Percentiles rank a stretch among this genome's conserved stretches.
Conservation (phyloP, 1,140 invertebrate genomes). For the Oncopeltus fasciatus region DNA sequence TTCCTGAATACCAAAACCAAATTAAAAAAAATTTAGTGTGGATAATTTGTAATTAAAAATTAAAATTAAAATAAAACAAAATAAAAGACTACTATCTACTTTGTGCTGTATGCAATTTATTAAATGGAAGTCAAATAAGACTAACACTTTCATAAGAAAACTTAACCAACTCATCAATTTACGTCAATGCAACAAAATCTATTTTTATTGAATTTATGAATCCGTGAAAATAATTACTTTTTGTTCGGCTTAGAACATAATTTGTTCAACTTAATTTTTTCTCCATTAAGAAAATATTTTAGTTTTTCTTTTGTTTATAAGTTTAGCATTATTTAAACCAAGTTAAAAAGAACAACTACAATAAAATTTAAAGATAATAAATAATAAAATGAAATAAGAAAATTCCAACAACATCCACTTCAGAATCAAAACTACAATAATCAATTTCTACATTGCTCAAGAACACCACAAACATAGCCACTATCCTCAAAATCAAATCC, state of each 20-base stretch:
- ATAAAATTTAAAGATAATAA: not conserved
- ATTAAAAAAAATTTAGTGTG: no score
- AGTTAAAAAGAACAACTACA: not conserved
- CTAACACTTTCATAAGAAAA: constrained; percentile 1
- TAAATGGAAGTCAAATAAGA: not conserved
- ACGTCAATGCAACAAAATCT: constrained; percentile 7
- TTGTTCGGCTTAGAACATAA: no score
- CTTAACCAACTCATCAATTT: not conserved
- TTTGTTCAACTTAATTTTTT: not conserved
- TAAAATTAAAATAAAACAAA: no score
- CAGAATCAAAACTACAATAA: not conserved
- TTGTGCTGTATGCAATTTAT: constrained; percentile 6
- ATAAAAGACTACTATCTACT: not conserved
- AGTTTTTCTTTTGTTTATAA: not conserved
- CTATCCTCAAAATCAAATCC: constrained; percentile 8
- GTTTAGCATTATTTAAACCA: not conserved
- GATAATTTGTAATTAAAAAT: no score
- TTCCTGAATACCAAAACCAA: no score
- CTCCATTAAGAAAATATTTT: not conserved
- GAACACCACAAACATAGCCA: constrained; percentile 12
- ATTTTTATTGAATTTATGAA: not conserved
- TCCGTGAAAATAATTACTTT: not conserved
- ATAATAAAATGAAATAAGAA: constrained; percentile 28
- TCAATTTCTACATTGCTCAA: constrained; percentile 1
- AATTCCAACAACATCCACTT: not conserved